These are phyloP conservation scores for Saguinus midas DNA, from an alignment of 2,113 vertebrate genomes.

Conservation along the genomic window DNA sequence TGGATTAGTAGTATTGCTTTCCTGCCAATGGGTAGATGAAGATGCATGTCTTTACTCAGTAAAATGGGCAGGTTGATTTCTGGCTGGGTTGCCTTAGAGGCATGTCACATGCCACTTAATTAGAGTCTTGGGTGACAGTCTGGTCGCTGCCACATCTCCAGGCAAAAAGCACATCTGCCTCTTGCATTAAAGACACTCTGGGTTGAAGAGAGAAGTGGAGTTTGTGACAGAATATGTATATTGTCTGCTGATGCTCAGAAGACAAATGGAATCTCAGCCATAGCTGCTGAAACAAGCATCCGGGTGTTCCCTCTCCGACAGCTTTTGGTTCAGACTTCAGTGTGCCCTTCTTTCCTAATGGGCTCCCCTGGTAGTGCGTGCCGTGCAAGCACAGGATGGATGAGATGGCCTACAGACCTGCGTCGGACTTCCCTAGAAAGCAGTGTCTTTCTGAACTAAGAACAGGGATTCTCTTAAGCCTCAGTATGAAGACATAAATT, in stretches of 20 bases:
- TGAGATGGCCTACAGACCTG: constrained; percentile 77
- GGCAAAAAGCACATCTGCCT: constrained; percentile 36
- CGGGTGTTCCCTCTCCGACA: constrained; percentile 58
- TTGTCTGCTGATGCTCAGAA: constrained; percentile 75
- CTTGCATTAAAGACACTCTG: constrained; percentile 66
- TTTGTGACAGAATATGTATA: constrained; percentile 69
- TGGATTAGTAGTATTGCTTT: background rate
- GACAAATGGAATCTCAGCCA: constrained; percentile 79
- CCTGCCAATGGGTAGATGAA: background rate
- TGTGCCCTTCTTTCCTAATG: constrained; percentile 83
- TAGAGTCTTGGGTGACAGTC: constrained; percentile 60
- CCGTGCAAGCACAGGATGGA: constrained; percentile 79
- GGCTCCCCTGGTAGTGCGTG: constrained; percentile 84
- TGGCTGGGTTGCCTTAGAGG: constrained; percentile 42
- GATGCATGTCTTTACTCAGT: background rate
- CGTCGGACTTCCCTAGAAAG: constrained; percentile 67
- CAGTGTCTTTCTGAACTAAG: constrained; percentile 61
- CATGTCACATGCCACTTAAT: constrained; percentile 58
- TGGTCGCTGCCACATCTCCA: background rate
- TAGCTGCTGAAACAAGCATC: constrained; percentile 45
- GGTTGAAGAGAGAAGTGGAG: constrained; percentile 74
- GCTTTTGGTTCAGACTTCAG: constrained; percentile 76
- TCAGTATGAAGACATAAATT: constrained; percentile 44
- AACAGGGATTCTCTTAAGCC: constrained; percentile 60
- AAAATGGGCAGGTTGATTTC: constrained; percentile 30